Evolutionary conservation across 1,140 invertebrate species (phyloP).

Genomic region (Zaprionus ornatus): DNA sequence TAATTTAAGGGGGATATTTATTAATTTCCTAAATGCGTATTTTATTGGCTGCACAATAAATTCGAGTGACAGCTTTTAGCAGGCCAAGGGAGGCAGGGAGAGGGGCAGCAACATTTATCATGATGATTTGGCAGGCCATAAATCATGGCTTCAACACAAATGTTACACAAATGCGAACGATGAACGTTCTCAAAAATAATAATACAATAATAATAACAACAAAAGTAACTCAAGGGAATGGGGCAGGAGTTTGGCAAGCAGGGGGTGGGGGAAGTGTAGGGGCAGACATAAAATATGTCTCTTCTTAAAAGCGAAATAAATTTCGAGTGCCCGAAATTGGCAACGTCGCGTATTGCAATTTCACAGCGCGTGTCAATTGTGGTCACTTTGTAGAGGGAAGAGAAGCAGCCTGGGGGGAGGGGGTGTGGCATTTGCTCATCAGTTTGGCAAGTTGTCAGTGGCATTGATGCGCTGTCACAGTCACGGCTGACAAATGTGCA

Average conservation of each 20-base stretch:
- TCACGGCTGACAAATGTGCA: conserved; percentile 58
- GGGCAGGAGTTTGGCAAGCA: too few relatives aligned
- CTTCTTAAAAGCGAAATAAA: conserved; percentile 1
- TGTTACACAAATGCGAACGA: conserved; percentile 23
- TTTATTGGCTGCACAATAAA: conserved; percentile 43
- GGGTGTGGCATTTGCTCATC: conserved; percentile 12
- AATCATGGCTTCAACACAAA: conserved; percentile 34
- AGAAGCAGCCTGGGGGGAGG: background rate
- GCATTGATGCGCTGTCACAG: conserved; percentile 55
- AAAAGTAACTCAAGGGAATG: background rate
- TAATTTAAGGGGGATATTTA: conserved; percentile 25
- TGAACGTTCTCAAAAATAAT: background rate
- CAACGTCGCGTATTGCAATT: conserved; percentile 25
- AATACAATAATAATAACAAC: conserved; percentile 10
- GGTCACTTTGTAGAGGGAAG: background rate
- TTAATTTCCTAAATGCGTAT: conserved; percentile 35
- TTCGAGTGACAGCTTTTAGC: conserved; percentile 13
- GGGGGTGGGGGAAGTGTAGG: too few relatives aligned
- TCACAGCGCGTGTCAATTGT: conserved; percentile 8
- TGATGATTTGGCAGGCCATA: conserved; percentile 30
- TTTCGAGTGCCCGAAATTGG: background rate
- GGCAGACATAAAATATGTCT: conserved; percentile 5
- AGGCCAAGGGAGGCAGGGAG: background rate
- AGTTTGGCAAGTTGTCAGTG: conserved; percentile 25
- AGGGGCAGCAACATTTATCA: conserved; percentile 32